Evolutionary conservation across 2,888 invertebrate genomes (phyloP), one percentile per base, ranked within the genome.

Genomic region (Taenaris catops): DNA sequence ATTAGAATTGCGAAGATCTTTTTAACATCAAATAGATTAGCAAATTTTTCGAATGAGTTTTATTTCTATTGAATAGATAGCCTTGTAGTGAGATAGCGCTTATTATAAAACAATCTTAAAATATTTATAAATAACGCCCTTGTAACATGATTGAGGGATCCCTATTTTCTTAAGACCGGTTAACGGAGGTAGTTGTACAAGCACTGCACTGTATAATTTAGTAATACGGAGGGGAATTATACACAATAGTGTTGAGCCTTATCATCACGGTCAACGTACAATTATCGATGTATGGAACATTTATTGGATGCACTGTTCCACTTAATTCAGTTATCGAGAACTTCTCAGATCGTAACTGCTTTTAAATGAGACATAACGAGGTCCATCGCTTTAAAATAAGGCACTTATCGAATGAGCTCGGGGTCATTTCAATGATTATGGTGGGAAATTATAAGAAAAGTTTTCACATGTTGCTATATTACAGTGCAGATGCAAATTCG

Each of bases 201-300:
- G n/a, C 10, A 6, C 10, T 26, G 42, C 23, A 55, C 64, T 59
- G 57, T 74, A 70, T 81, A 80, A 80, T 83, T 81, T 73, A 63
- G 72, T 70, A 71, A 74, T 76, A 63, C 60, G 61, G 71, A 59
- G 62, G 64, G 65, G 71, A 64, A 80, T 81, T 80, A 80, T 67
- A 70, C 70, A 78, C 73, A 73, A 75, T 79, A 72, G 80, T 72
- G 68, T 61, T 59, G 70, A 62, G 65, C 58, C 38, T 73, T 78
- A 74, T 73, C 78, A 58, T 58, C 60, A 51, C 58, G 29, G 61
- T 71, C 69, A 69, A 71, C 63, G 63, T 75, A 53, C 64, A 81
- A 81, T 83, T 83, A 81, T 71, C 63, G 70, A 63, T 63, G 50
- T 52, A 54, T 54, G 48, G 42, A 56, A 54, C 65, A 61, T 64